Percentiles rank a stretch among this genome's conserved stretches.
phyloP scores from a whole-genome alignment of 2,888 invertebrate species.

The Flexamia atlantica region DNA sequence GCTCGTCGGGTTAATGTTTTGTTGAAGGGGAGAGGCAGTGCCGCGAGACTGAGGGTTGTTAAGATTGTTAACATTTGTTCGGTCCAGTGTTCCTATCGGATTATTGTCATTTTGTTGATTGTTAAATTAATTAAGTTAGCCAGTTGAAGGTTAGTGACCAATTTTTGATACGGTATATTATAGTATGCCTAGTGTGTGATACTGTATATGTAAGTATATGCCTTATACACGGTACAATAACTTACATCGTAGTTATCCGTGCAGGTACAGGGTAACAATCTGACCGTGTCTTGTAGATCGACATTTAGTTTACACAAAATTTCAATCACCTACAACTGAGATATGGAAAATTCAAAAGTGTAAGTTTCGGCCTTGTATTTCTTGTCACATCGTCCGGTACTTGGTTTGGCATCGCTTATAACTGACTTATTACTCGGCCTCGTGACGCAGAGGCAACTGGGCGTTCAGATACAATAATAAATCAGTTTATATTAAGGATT shows the following conservation, averaged over 20 bases:
- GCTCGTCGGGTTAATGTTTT: conserved; percentile 45
- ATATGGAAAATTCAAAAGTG: conserved; percentile 27
- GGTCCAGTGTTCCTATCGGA: conserved; percentile 61
- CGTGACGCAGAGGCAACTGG: conserved; percentile 61
- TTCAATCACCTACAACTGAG: conserved; percentile 27
- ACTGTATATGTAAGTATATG: conserved; percentile 55
- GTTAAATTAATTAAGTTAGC: conserved; percentile 59
- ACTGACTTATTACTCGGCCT: conserved; percentile 58
- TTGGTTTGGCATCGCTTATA: conserved; percentile 61
- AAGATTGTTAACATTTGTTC: conserved; percentile 62
- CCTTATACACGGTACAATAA: conserved; percentile 60
- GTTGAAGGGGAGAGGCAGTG: conserved; percentile 59
- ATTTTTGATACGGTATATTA: conserved; percentile 57
- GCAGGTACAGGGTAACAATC: conserved; percentile 62
- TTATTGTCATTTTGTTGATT: conserved; percentile 53
- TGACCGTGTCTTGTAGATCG: conserved; percentile 56
- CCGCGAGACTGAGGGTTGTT: conserved; percentile 63
- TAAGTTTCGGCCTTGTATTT: conserved; percentile 35
- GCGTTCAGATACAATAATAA: conserved; percentile 63
- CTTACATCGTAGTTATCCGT: conserved; percentile 54
- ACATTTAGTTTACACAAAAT: conserved; percentile 55
- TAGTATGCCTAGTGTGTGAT: conserved; percentile 58
- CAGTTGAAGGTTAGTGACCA: conserved; percentile 58
- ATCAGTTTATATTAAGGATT: conserved; percentile 65
- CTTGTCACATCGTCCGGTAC: conserved; percentile 55